phyloP scores from a whole-genome alignment of 2,113 vertebrate species.

The Bubo blakistoni region DNA sequence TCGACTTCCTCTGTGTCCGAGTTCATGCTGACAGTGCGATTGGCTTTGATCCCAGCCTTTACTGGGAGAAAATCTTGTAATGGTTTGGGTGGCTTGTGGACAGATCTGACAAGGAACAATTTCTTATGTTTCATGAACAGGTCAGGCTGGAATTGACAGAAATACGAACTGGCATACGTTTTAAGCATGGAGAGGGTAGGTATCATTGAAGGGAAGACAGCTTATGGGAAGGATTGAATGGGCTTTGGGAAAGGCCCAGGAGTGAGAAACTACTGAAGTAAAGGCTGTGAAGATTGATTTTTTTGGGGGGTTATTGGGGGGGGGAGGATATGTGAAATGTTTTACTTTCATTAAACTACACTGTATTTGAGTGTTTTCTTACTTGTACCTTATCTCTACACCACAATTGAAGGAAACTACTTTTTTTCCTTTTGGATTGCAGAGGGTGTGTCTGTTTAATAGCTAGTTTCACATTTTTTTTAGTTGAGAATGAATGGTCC shows the following conservation, averaged over 20 bases:
- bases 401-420: slow-evolving; percentile 23
- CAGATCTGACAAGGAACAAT: neutral
- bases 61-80: neutral
- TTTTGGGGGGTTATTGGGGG: no score
- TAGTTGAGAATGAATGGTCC: neutral
- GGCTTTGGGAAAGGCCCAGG: neutral
- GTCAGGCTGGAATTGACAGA: neutral
- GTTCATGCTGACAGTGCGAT: neutral
- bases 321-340: neutral
- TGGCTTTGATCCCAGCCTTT: slow-evolving; percentile 26
- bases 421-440: slow-evolving; percentile 14
- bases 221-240: neutral
- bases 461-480: neutral
- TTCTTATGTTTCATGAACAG: neutral
- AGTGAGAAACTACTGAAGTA: neutral
- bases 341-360: slow-evolving; percentile 8
- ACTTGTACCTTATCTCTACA: neutral
- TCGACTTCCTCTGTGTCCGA: neutral
- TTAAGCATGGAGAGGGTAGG: neutral
- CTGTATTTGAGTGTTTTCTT: neutral
- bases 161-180: fast-evolving
- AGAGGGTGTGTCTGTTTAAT: neutral
- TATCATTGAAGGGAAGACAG: neutral
- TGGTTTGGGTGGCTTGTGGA: neutral
- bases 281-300: neutral